phyloP scores from a whole-genome alignment of 2,113 vertebrate genomes.

The Salvelinus fontinalis region DNA sequence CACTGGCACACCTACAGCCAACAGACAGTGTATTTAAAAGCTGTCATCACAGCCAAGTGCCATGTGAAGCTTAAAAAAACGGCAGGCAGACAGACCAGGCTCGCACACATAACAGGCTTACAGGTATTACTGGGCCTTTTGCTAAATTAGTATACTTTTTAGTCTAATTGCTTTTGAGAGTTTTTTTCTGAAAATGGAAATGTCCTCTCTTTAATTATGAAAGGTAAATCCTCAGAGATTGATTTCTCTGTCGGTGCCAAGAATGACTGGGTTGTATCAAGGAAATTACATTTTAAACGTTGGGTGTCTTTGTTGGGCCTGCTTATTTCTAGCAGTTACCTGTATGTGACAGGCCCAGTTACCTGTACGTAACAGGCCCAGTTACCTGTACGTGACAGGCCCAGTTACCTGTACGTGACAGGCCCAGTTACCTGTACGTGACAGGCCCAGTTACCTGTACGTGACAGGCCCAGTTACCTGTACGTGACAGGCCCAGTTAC shows the following conservation, averaged over 20 bases:
- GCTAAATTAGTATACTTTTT: conserved; percentile 60
- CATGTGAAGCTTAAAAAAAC: conserved; percentile 57
- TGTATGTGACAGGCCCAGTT: too few relatives aligned
- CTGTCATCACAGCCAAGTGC: conserved; percentile 61
- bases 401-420: too few relatives aligned
- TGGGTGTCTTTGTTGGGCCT: background rate
- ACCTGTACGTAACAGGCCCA: too few relatives aligned
- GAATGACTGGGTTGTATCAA: background rate
- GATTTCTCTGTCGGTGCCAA: background rate
- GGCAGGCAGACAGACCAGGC: conserved; percentile 24
- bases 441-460: too few relatives aligned
- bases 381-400: too few relatives aligned
- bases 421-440: too few relatives aligned
- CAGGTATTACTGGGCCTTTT: conserved; percentile 61
- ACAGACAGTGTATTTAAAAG: conserved; percentile 64
- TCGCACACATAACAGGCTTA: background rate
- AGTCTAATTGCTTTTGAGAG: conserved; percentile 60
- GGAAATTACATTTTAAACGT: background rate
- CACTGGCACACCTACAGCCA: conserved; percentile 45
- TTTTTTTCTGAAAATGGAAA: conserved; percentile 46
- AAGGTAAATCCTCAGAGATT: conserved; percentile 15
- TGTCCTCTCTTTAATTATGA: conserved; percentile 41
- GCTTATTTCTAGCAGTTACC: too few relatives aligned
- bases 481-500: too few relatives aligned
- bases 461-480: too few relatives aligned